Conservation (phyloP, 2,797 vertebrate species). For the Fratercula arctica region DNA sequence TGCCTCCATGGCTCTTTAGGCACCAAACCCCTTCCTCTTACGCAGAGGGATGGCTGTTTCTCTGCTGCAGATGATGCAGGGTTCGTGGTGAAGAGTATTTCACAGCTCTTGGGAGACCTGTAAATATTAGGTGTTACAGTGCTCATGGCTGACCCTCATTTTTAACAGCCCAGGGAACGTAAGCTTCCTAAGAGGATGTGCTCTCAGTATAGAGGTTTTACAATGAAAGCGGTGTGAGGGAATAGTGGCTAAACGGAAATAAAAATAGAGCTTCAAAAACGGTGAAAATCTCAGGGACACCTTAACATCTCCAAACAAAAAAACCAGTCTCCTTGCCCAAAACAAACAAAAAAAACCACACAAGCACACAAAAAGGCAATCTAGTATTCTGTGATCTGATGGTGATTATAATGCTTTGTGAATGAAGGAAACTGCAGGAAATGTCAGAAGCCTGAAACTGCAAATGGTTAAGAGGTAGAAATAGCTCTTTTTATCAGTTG, state of each 20-base stretch:
- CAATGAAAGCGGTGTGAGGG: not conserved
- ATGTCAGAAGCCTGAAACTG: not conserved
- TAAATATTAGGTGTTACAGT: too few species aligned
- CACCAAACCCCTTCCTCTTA: not conserved
- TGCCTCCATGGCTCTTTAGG: not conserved
- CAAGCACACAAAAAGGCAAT: not conserved
- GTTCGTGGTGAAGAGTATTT: not conserved
- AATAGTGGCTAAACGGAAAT: not conserved
- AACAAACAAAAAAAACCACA: not conserved
- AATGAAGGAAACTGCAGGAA: not conserved
- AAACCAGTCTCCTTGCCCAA: not conserved
- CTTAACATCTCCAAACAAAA: not conserved
- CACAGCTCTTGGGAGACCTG: not conserved
- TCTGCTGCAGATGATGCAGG: not conserved
- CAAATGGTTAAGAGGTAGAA: not conserved
- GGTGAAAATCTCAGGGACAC: not conserved
- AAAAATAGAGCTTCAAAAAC: not conserved
- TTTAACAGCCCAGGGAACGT: not conserved
- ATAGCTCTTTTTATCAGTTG: not conserved
- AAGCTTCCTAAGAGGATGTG: rapidly evolving
- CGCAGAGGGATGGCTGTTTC: too few species aligned
- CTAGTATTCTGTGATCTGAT: rapidly evolving
- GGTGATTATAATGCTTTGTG: not conserved
- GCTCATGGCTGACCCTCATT: not conserved
- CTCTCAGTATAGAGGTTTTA: not conserved